Evolutionary conservation across 2,888 invertebrate genomes (phyloP), one percentile per base, ranked within the genome.

Genomic region (Nemapogon koenigi): DNA sequence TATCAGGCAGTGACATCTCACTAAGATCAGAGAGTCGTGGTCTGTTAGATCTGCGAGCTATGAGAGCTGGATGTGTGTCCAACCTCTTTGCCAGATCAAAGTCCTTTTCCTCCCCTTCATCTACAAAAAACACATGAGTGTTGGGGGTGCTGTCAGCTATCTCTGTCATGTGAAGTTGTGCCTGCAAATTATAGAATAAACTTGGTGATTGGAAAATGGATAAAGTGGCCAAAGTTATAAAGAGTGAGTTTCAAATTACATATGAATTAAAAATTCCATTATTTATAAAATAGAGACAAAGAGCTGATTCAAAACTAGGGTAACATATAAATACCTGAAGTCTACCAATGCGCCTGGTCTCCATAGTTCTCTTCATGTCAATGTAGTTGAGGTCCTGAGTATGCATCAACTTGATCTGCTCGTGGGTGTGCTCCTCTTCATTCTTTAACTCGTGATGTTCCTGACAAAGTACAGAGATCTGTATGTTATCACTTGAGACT

Each of bases 341-440:
- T 36, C 65, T 58, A 29, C 66, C 55, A 16, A 76, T 75, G 64
- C 91, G 90, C 49, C 88, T 90, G 1, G 83, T 73, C 65, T 97
- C 97, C 22, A 92, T 84, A 2, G 88, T 90, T 36, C 90, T 82
- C 57, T 95, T 95, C 81, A 89, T 90, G 22, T 86, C 83, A 10
- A 98, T 83, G 52, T 98, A 99, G 49, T 90, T 91, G 6, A 94
- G 70, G 66, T 98, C 97, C 65, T 95, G 96, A 0, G 91, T 89
- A 59, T 91, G 84, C 91, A 97, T 94, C 38, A 98, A 63, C 43
- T 90, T 88, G 33, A 91, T 69, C 64, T 98, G 97, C 14, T 91
- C 91, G 0, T 87, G 83, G 2, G 89, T 88, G 48, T 92, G 87
- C 51, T 91, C 89, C 29, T 87, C 86, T 19, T 83, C 81, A 43